Percentiles rank a stretch among this genome's conserved stretches.
These are phyloP conservation scores for Ginglymostoma cirratum DNA, from an alignment of 2,113 vertebrate species.

Conservation along the genomic window DNA sequence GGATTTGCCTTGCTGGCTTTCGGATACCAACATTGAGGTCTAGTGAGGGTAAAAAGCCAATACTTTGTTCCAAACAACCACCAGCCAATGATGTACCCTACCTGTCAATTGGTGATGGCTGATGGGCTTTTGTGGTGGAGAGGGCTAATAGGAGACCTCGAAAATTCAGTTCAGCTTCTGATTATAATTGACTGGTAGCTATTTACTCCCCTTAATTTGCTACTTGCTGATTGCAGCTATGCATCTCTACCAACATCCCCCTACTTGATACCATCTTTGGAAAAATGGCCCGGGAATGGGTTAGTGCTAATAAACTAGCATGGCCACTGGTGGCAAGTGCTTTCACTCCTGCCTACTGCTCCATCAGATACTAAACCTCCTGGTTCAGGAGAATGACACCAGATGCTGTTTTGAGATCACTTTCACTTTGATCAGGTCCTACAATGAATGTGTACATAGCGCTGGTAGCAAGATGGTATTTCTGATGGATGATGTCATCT, in stretches of 20 bases:
- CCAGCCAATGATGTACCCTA: not conserved
- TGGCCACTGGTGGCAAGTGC: too few relatives aligned
- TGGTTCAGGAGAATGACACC: not conserved
- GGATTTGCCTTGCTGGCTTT: not conserved
- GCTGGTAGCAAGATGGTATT: not conserved
- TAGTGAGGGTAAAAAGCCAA: not conserved
- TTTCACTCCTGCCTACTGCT: too few relatives aligned
- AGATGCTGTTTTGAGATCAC: not conserved
- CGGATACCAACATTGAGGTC: not conserved
- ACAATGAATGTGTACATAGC: not conserved
- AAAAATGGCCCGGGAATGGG: too few relatives aligned
- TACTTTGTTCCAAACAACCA: not conserved
- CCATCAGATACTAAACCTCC: too few relatives aligned
- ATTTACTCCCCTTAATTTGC: not conserved
- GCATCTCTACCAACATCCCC: not conserved
- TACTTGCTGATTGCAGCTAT: not conserved
- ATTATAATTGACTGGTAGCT: not conserved
- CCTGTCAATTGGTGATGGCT: not conserved
- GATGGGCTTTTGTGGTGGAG: not conserved
- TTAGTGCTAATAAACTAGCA: too few relatives aligned
- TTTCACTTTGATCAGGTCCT: not conserved
- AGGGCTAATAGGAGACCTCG: not conserved
- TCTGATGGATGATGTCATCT: not conserved
- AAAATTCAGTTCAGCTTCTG: not conserved
- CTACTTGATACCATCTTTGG: too few relatives aligned